Conservation (phyloP, 1,140 invertebrate species). For the Rhagoletis zephyria region DNA sequence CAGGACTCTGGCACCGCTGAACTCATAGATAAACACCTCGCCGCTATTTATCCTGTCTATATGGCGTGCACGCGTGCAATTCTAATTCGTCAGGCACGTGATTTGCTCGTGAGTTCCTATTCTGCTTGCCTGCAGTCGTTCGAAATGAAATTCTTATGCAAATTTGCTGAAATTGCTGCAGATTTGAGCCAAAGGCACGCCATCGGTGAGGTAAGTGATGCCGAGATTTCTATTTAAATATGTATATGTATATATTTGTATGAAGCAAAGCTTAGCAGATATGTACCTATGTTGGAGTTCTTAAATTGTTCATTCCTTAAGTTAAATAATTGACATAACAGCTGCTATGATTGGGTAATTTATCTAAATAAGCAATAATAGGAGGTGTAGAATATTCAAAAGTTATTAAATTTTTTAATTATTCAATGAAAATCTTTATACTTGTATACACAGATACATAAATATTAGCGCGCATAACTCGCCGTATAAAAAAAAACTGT, state of each 20-base stretch:
- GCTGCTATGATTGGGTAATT: slow-evolving; percentile 31
- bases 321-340: slow-evolving; percentile 30
- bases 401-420: not conserved
- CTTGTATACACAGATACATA: too few species aligned
- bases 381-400: not conserved
- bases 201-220: slow-evolving; percentile 70
- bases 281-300: not conserved
- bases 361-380: not conserved
- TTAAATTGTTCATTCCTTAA: not conserved
- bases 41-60: slow-evolving; percentile 77
- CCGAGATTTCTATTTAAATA: not conserved
- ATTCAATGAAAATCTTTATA: not conserved
- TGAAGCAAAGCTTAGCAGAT: not conserved
- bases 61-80: slow-evolving; percentile 76
- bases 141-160: slow-evolving; percentile 78
- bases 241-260: not conserved
- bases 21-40: slow-evolving; percentile 78
- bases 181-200: slow-evolving; percentile 73
- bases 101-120: slow-evolving; percentile 79
- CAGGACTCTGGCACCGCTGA: slow-evolving; percentile 75
- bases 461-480: too few species aligned
- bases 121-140: slow-evolving; percentile 78
- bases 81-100: slow-evolving; percentile 79
- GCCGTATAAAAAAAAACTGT: too few species aligned
- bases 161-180: slow-evolving; percentile 76